Base-by-base conservation (phyloP, 37 sponge, comb jelly and placozoan genomes). In the Beroe ovata region DNA sequence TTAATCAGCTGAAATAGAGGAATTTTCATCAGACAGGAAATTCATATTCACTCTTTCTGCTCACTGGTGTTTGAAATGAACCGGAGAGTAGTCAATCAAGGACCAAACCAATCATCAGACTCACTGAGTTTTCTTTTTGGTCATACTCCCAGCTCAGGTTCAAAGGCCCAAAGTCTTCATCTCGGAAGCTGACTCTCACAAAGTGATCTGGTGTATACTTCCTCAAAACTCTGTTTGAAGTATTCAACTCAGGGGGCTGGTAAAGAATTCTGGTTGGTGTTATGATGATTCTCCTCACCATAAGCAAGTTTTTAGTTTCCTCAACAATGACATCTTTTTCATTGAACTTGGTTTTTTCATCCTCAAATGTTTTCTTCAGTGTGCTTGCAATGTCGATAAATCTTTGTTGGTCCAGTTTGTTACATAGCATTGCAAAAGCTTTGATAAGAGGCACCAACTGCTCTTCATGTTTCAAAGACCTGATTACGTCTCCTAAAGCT, bases 81-180 rank as follows among this genome's bases (percentile, higher is more conserved):
- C n/a, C n/a, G n/a, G n/a, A n/a, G n/a, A n/a, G n/a, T n/a, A n/a
- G n/a, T n/a, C n/a, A n/a, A n/a, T n/a, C n/a, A n/a, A n/a, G n/a
- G n/a, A n/a, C n/a, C 54, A 47, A 47, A 16, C 54, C 11, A 6
- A 47, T 47, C 11, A 47, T 47, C 6, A 11, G 11, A 47, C 54
- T 47, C 6, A 47, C 54, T 16, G 54, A 47, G 54, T 47, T 47
- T 6, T 47, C 54, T 47, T 47, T 47, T 11, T 47, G 54, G 54
- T 77, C 54, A 39, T 77, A 39, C 84, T 77, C 84, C 21, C 21
- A 20, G 22, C 38, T 42, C 20, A 77, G 4, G 41, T 77, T 77
- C 3, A 77, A 29, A 32, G 84, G 84, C 28, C 84, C 84, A 39
- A 77, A 42, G 35, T 90, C 81, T 33, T 90, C 91, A 90, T 90